Evolutionary conservation across 2,113 vertebrate species (phyloP), one percentile per base, ranked within the genome.

Genomic region (Solenodon paradoxus): DNA sequence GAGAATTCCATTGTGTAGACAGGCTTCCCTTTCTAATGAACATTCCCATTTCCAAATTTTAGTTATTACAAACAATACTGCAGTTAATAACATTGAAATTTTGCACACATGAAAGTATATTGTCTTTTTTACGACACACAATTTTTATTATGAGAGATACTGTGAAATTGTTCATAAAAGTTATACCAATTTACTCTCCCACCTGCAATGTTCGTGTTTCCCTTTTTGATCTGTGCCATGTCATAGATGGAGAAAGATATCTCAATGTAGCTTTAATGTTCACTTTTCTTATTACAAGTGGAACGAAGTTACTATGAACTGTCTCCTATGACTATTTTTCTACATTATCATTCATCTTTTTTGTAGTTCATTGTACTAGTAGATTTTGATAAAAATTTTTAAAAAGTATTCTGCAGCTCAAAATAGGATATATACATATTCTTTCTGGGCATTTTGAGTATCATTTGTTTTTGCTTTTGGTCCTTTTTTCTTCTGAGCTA

Each of bases 71-170:
- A n/a, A 63, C 42, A 72, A 2, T 89, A 9, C 77, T 66, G 22
- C 9, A 69, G 10, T 80, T 88, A 88, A 57, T 74, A 80, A 66
- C 32, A 78, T 38, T 71, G 61, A 77, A 4, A 95, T 55, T 49
- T 57, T 75, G 30, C 15, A 78, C 42, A 38, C 78, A 61, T 84
- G 63, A 93, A 95, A 71, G 16, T 64, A n/a, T 69, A 59, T 88
- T 13, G 20, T 38, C 38, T n/a, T 81, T 89, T 92, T 66, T 55
- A 35, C 38, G 8, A 81, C 47, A 53, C 35, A 51, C 26, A 74
- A 11, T 59, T 93, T 93, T 82, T 90, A 78, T 95, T 82, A 82
- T 90, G 77, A 96, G 86, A 86, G 74, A 28, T 86, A 55, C 9
- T 72, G 5, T 66, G 22, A 84, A 61, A 45, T 88, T 94, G 45